Conservation (phyloP, 37 sponge, comb jelly and placozoan genomes). For the Amphimedon queenslandica region DNA sequence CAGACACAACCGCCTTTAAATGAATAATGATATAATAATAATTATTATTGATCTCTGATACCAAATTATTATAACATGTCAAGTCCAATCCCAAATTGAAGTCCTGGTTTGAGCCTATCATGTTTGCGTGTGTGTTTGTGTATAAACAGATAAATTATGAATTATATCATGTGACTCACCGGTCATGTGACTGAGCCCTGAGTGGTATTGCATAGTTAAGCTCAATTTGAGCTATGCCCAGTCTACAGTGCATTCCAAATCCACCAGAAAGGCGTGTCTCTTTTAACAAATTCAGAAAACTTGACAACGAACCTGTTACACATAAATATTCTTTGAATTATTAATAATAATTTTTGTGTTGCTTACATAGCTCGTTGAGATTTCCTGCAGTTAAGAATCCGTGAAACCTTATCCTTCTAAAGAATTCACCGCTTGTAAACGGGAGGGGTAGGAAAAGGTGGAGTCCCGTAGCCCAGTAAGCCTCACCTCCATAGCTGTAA, state of each 20-base stretch:
- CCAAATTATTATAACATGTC: slow-evolving; percentile 56
- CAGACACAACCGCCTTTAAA: slow-evolving; percentile 9
- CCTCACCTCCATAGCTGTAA: slow-evolving; percentile 69
- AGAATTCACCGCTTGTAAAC: slow-evolving; percentile 25
- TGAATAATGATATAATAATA: slow-evolving; percentile 3
- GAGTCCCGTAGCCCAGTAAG: slow-evolving; percentile 71
- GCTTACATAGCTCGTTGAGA: slow-evolving; percentile 36
- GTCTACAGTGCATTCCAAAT: slow-evolving; percentile 38
- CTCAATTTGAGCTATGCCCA: slow-evolving; percentile 62
- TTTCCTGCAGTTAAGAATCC: slow-evolving; percentile 74
- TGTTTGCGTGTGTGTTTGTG: slow-evolving; percentile 2
- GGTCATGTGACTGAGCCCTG: slow-evolving; percentile 39
- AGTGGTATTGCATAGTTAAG: slow-evolving; percentile 65
- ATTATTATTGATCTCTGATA: not conserved
- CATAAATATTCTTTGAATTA: no score
- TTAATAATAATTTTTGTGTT: not conserved
- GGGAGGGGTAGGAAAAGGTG: slow-evolving; percentile 83
- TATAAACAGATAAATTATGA: not conserved
- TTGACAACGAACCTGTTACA: not conserved
- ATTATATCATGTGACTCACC: slow-evolving; percentile 20
- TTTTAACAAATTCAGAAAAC: slow-evolving; percentile 1
- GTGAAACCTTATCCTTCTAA: slow-evolving; percentile 51
- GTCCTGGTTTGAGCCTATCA: slow-evolving; percentile 60
- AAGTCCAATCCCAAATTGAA: slow-evolving; percentile 81
- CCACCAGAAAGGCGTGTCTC: slow-evolving; percentile 46